Percentiles rank a stretch among this genome's conserved stretches.
Conservation (phyloP, 1,140 invertebrate species). For the Caenorhabditis remanei region DNA sequence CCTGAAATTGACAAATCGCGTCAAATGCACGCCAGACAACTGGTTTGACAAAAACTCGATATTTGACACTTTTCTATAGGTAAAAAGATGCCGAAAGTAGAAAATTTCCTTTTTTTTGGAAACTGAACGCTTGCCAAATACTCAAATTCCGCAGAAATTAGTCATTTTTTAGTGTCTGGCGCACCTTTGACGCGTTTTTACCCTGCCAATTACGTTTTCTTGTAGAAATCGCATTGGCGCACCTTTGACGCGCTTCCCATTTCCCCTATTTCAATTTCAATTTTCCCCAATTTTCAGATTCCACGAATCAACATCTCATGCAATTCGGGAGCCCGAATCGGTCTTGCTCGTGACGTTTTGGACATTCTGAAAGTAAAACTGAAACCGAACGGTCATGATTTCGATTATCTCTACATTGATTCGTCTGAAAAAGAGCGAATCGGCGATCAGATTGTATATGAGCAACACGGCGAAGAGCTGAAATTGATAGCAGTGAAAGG, state of each 20-base stretch:
- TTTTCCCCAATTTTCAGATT: constrained; percentile 80
- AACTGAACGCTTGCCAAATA: no score
- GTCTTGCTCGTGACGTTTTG: constrained; percentile 95
- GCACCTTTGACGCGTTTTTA: no score
- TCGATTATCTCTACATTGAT: constrained; percentile 93
- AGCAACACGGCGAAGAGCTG: constrained; percentile 78
- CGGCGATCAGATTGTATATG: constrained; percentile 82
- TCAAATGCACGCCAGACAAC: no score
- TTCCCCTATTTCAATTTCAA: background rate
- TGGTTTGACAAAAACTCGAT: no score
- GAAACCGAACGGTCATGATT: constrained; percentile 86
- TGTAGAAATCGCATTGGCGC: no score
- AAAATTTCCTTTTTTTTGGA: no score
- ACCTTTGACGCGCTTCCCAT: background rate
- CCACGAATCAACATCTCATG: constrained; percentile 94
- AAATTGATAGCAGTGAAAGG: constrained; percentile 94
- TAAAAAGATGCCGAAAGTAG: no score
- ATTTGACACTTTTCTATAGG: no score
- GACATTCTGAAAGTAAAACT: constrained; percentile 85
- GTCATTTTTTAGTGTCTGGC: no score
- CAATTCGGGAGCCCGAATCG: constrained; percentile 96
- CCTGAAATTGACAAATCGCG: no score
- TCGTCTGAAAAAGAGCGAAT: constrained; percentile 88
- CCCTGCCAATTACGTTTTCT: no score
- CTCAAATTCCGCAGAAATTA: no score